These are phyloP conservation scores for Tretioscincus oriximinensis DNA, from an alignment of 2,113 vertebrate species.

Conservation along the genomic window DNA sequence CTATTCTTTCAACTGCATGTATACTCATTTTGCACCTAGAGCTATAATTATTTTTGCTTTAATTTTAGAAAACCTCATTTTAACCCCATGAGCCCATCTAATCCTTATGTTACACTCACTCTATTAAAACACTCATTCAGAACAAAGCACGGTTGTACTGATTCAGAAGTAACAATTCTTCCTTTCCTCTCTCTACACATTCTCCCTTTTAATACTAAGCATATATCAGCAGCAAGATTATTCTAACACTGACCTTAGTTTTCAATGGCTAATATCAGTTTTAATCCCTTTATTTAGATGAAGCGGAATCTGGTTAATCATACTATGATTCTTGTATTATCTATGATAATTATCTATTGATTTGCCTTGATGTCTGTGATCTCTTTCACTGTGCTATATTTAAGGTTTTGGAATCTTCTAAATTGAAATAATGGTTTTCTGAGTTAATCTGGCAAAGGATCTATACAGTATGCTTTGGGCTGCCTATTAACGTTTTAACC, in stretches of 20 bases:
- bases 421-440: background rate
- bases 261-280: conserved; percentile 51
- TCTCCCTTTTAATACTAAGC: conserved; percentile 59
- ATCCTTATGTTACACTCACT: conserved; percentile 82
- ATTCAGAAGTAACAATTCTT: conserved; percentile 76
- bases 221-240: conserved; percentile 64
- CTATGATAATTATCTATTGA: conserved; percentile 40
- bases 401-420: background rate
- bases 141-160: conserved; percentile 82
- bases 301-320: conserved; percentile 54
- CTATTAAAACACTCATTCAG: conserved; percentile 83
- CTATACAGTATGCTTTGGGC: background rate
- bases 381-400: background rate
- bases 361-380: background rate
- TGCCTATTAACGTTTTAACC: background rate
- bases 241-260: conserved; percentile 58
- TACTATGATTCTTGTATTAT: conserved; percentile 45
- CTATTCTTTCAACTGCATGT: conserved; percentile 75
- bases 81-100: conserved; percentile 82
- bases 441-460: background rate
- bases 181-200: conserved; percentile 3
- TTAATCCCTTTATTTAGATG: conserved; percentile 44
- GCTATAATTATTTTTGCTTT: conserved; percentile 85
- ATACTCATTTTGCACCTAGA: conserved; percentile 79
- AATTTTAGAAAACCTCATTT: conserved; percentile 85